Evolutionary conservation across 2,888 invertebrate species (phyloP), one percentile per base, ranked within the genome.

Genomic region (Noctuana brunneofusca): DNA sequence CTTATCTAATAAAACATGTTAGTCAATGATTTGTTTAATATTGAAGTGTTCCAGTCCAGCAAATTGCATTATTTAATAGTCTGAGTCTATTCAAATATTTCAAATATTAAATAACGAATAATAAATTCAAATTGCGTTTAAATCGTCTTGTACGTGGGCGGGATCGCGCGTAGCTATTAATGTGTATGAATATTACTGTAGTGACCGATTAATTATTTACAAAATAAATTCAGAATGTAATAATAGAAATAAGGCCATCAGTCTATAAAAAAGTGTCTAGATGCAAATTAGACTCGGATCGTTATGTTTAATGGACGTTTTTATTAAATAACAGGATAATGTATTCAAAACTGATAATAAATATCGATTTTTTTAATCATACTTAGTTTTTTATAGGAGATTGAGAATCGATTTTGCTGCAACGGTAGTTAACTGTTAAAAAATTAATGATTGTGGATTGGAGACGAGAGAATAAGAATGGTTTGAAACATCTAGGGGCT

Each of bases 81-180:
- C n/a, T n/a, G n/a, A n/a, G n/a, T n/a, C n/a, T n/a, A n/a, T n/a
- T n/a, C n/a, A n/a, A n/a, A n/a, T n/a, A n/a, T n/a, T n/a, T n/a
- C n/a, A n/a, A n/a, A n/a, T n/a, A n/a, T n/a, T n/a, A n/a, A n/a
- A n/a, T n/a, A n/a, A n/a, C n/a, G n/a, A n/a, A 30, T 30, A 30
- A 9, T 24, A 27, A 38, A 50, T 49, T 50, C 18, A 22, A 11
- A 27, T 14, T 24, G 12, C 22, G 18, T 27, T 58, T 58, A 58
- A 58, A 50, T 20, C 12, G 58, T 58, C 38, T 50, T 27, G 38
- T 8, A 32, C 50, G 50, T 58, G 41, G 50, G 58, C 16, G 57
- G 16, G 48, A 49, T 32, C 12, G 32, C 32, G 32, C 32, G 1
- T 12, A 32, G 1, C 12, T 35, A 57, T 57, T 56, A 56, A 16